Percentiles rank a stretch among this genome's conserved stretches.
These are phyloP conservation scores for Linnaemya vulpina DNA, from an alignment of 2,888 invertebrate genomes.

Conservation along the genomic window DNA sequence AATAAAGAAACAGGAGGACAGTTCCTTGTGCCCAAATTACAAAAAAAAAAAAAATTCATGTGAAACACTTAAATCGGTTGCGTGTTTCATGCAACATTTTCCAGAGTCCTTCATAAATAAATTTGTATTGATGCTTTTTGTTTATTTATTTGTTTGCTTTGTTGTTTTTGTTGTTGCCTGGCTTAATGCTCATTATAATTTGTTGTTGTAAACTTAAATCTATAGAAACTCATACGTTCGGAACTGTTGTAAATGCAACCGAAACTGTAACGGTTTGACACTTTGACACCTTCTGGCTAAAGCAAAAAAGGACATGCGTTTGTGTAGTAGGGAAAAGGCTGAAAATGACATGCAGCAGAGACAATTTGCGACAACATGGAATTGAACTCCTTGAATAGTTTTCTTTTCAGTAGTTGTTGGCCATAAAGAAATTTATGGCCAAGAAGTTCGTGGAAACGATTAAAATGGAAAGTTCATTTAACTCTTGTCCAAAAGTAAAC, in stretches of 20 bases:
- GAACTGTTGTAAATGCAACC: conserved; percentile 35
- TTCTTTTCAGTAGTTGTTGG: background rate
- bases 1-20: conserved; percentile 50
- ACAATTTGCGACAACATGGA: background rate
- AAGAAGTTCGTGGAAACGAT: background rate
- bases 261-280: conserved; percentile 73
- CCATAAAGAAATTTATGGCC: background rate
- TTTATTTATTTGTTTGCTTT: conserved; percentile 54
- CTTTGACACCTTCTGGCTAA: conserved; percentile 73
- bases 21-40: conserved; percentile 62
- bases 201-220: conserved; percentile 31
- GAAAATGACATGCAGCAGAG: conserved; percentile 4
- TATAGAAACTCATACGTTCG: background rate
- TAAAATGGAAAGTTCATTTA: background rate
- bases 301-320: background rate
- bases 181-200: conserved; percentile 45
- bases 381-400: background rate
- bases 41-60: conserved; percentile 56
- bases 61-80: conserved; percentile 66
- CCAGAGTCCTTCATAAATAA: conserved; percentile 71
- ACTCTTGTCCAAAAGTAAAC: background rate
- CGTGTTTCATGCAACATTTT: conserved; percentile 68
- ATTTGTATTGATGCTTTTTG: conserved; percentile 70
- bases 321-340: background rate
- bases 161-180: background rate